These are phyloP conservation scores for Eupleurogrammus muticus DNA, from an alignment of 2,797 vertebrate genomes.

Conservation along the genomic window DNA sequence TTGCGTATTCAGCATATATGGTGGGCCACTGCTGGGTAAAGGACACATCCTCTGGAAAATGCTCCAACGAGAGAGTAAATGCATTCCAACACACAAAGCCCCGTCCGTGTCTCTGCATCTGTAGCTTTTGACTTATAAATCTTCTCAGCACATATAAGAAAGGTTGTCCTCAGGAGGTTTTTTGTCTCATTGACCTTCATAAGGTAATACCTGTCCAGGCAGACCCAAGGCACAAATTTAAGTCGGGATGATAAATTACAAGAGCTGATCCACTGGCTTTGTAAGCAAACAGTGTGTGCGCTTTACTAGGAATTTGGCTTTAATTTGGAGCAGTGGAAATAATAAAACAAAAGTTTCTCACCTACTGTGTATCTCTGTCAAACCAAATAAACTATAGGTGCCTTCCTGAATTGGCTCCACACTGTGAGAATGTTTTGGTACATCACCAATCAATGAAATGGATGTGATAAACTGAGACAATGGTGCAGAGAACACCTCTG, in stretches of 20 bases:
- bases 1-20: too few species aligned
- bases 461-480: constrained; percentile 39
- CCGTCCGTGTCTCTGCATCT: constrained; percentile 29
- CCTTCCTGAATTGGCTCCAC: constrained; percentile 51
- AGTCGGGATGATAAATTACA: constrained; percentile 76
- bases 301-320: constrained; percentile 48
- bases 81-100: constrained; percentile 49
- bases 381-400: constrained; percentile 48
- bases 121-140: constrained; percentile 58
- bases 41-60: constrained; percentile 54
- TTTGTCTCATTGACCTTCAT: constrained; percentile 70
- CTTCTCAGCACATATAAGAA: constrained; percentile 42
- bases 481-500: constrained; percentile 7
- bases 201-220: constrained; percentile 56
- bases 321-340: constrained; percentile 60
- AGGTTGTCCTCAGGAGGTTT: constrained; percentile 44
- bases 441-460: constrained; percentile 37
- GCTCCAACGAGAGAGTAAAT: constrained; percentile 44
- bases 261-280: constrained; percentile 44
- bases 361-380: constrained; percentile 13
- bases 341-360: constrained; percentile 34
- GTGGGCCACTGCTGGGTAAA: constrained; percentile 33
- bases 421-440: constrained; percentile 38
- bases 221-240: constrained; percentile 59
- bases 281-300: constrained; percentile 64